Conservation (phyloP, 92 coral and sea anemone species). For the Epizoanthus stellaris region DNA sequence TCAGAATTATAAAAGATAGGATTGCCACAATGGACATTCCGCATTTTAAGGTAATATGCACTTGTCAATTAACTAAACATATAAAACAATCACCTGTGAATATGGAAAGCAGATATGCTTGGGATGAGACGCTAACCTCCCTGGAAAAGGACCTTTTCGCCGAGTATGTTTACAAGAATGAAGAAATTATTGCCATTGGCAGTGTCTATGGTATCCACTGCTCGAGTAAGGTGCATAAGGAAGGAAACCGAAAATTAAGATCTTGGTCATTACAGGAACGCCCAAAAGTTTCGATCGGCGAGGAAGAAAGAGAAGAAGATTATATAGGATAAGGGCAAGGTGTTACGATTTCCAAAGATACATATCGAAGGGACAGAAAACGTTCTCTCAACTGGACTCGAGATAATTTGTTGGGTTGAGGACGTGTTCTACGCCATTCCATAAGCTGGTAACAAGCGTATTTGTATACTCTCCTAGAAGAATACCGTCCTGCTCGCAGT, state of each 20-base stretch:
- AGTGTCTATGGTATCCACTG: constrained; percentile 72
- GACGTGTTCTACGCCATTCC: too few relatives aligned
- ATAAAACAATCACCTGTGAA: constrained; percentile 57
- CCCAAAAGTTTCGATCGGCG: constrained; percentile 14
- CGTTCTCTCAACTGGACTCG: too few relatives aligned
- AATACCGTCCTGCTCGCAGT: too few relatives aligned
- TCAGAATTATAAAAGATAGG: constrained; percentile 44
- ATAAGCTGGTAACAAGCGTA: too few relatives aligned
- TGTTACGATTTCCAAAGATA: neutral
- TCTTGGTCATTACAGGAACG: neutral
- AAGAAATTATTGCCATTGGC: constrained; percentile 68
- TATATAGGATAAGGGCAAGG: neutral
- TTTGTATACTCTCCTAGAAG: too few relatives aligned
- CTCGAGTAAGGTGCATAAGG: neutral
- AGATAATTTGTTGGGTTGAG: too few relatives aligned
- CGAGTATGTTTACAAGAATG: constrained; percentile 80
- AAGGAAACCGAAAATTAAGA: neutral
- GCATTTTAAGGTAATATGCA: constrained; percentile 74
- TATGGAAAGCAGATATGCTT: constrained; percentile 87
- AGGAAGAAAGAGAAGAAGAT: constrained; percentile 32
- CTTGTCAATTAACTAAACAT: constrained; percentile 65
- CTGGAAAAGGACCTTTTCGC: constrained; percentile 83
- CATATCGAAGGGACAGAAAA: too few relatives aligned
- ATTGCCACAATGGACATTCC: constrained; percentile 49
- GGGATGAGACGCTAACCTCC: constrained; percentile 70